Evolutionary conservation across 1,140 invertebrate species (phyloP).

Genomic region (Papilio machaon): DNA sequence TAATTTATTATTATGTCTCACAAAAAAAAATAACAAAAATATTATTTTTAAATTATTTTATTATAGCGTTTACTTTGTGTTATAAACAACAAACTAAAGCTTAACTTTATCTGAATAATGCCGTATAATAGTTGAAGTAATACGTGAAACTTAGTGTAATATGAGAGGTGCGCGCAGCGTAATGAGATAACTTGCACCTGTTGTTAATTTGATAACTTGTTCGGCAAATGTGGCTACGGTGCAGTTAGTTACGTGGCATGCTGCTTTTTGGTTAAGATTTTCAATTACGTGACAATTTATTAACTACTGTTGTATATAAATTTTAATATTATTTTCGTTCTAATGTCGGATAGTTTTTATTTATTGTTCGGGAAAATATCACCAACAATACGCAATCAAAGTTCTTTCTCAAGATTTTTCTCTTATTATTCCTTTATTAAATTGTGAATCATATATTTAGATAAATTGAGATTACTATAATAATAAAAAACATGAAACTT

Average conservation of each 20-base stretch:
- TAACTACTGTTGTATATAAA: background rate
- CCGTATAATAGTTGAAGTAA: constrained; percentile 18
- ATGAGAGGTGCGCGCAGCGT: constrained; percentile 13
- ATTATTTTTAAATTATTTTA: background rate
- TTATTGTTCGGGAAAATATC: too few species aligned
- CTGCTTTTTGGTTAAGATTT: constrained; percentile 20
- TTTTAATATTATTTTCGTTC: background rate
- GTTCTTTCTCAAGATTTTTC: too few species aligned
- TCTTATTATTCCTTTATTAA: too few species aligned
- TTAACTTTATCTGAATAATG: constrained; percentile 19
- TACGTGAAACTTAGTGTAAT: constrained; percentile 28
- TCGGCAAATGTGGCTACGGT: constrained; percentile 2
- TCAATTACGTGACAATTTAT: constrained; percentile 9
- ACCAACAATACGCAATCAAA: too few species aligned
- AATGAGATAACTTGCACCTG: constrained; percentile 37
- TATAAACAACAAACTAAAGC: constrained; percentile 15
- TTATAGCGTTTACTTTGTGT: background rate
- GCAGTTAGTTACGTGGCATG: constrained; percentile 7
- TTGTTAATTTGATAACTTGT: constrained; percentile 37
- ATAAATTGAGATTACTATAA: background rate
- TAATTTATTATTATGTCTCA: too few species aligned
- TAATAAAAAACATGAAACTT: background rate
- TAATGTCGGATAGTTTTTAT: background rate
- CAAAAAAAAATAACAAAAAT: too few species aligned
- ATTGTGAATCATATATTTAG: background rate